Conservation (phyloP, 2,113 vertebrate species). For the Pterocles orientalis region DNA sequence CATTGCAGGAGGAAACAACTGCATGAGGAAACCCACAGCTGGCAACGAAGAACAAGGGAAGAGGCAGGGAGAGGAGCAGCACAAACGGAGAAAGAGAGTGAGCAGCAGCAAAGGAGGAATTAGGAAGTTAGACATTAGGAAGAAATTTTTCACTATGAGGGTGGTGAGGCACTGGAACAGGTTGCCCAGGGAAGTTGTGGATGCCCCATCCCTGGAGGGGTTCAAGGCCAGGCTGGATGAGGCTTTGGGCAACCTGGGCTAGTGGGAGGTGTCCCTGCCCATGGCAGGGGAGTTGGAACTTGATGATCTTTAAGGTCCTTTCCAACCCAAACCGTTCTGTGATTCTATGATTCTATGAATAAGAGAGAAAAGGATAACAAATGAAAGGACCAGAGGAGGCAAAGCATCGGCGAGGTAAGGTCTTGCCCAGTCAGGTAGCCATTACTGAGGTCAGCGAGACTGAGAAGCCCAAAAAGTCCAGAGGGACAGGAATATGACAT, state of each 20-base stretch:
- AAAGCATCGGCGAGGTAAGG: background rate
- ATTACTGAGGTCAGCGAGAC: background rate
- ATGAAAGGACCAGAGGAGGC: background rate
- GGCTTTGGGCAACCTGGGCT: too few relatives aligned
- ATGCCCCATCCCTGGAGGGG: too few relatives aligned
- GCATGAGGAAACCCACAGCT: background rate
- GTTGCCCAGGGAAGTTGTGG: too few relatives aligned
- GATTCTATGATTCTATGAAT: too few relatives aligned
- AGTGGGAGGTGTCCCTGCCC: too few relatives aligned
- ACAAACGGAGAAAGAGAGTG: background rate
- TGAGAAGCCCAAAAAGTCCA: background rate
- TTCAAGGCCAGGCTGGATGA: too few relatives aligned
- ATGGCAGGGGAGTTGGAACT: too few relatives aligned
- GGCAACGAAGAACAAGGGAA: background rate
- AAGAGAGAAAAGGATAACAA: background rate
- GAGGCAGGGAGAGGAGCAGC: background rate
- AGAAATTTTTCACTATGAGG: too few relatives aligned
- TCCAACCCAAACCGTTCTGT: too few relatives aligned
- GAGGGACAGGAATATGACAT: background rate
- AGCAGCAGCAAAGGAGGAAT: background rate
- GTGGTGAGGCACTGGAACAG: too few relatives aligned
- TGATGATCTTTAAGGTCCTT: too few relatives aligned
- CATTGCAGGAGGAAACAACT: background rate
- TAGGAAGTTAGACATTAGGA: too few relatives aligned
- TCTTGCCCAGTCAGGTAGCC: background rate